phyloP scores from a whole-genome alignment of 2,888 invertebrate species.

The Tinea trinotella region DNA sequence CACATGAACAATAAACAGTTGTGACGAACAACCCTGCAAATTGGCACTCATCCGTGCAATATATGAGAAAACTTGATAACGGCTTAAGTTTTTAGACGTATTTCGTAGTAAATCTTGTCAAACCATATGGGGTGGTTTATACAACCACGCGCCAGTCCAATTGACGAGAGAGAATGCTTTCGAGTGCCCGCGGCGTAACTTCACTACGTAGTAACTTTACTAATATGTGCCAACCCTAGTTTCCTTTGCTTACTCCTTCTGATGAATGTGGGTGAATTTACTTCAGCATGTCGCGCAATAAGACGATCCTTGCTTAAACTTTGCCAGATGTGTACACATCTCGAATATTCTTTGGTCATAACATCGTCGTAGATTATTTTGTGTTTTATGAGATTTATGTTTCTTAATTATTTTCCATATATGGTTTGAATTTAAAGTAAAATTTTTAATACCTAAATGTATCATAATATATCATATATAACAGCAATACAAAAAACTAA shows the following conservation, averaged over 20 bases:
- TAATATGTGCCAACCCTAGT: constrained; percentile 17
- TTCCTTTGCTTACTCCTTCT: constrained; percentile 1
- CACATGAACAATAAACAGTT: constrained; percentile 12
- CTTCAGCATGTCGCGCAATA: constrained; percentile 13
- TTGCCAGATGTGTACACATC: not conserved
- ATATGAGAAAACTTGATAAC: constrained; percentile 35
- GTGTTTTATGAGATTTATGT: no score
- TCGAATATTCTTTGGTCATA: not conserved
- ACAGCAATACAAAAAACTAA: no score
- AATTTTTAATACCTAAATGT: no score
- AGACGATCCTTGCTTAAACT: constrained; percentile 1
- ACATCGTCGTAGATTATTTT: no score
- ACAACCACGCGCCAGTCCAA: constrained; percentile 8
- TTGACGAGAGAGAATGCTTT: constrained; percentile 10
- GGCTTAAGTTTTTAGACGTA: constrained; percentile 35
- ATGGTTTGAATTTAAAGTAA: no score
- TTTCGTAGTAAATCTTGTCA: constrained; percentile 27
- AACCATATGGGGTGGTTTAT: not conserved
- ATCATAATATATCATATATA: no score
- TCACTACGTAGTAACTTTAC: constrained; percentile 13
- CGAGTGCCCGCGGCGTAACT: constrained; percentile 10
- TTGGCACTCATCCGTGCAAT: constrained; percentile 28
- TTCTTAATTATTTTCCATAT: no score
- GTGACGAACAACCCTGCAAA: constrained; percentile 25
- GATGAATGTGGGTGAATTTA: constrained; percentile 11